Evolutionary conservation across 2,797 vertebrate species (phyloP), one percentile per base, ranked within the genome.

Genomic region (Clarias laeviceps): DNA sequence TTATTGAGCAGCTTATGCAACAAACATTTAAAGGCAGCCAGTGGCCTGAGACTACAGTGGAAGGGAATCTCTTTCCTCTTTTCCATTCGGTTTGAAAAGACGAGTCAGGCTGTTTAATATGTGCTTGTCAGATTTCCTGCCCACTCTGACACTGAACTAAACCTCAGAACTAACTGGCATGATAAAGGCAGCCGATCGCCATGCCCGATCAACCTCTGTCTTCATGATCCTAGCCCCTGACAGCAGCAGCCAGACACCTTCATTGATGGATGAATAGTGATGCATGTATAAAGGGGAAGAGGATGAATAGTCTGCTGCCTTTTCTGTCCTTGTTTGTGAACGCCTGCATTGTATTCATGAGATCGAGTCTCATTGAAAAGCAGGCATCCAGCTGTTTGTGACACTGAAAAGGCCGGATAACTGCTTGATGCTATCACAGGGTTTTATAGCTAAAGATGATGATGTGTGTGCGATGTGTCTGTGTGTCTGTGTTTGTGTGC

Each of bases 1-100:
- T 94, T 95, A 95, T 95, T 95, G 82, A 96, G 90, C 82, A 80
- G 73, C 92, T 95, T 96, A 94, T n/a, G 93, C 93, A 95, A 95
- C 89, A 76, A 95, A 95, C 89, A 76, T 78, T 77, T 87, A 85
- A 89, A 81, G 87, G 91, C 91, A 91, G 87, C 82, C 90, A 90
- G 32, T 90, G 89, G 80, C 90, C 83, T 74, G 85, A 90, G 91
- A 87, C 74, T 64, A 57, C 11, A 69, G 89, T 77, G 77, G 87
- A 80, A 86, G 89, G 90, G 85, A 86, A 24, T 20, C 82, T 59
- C 29, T 11, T 57, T 8, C 37, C 24, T 82, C 45, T 2, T 32
- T 81, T n/a, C 64, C 65, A 27, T 54, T 20, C 20, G 27, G n/a
- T 80, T 66, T 50, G 40, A 66, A 80, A 80, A 54, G 0, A 45